Evolutionary conservation across 1,140 invertebrate species (phyloP).

Genomic region (Leptinotarsa texana): DNA sequence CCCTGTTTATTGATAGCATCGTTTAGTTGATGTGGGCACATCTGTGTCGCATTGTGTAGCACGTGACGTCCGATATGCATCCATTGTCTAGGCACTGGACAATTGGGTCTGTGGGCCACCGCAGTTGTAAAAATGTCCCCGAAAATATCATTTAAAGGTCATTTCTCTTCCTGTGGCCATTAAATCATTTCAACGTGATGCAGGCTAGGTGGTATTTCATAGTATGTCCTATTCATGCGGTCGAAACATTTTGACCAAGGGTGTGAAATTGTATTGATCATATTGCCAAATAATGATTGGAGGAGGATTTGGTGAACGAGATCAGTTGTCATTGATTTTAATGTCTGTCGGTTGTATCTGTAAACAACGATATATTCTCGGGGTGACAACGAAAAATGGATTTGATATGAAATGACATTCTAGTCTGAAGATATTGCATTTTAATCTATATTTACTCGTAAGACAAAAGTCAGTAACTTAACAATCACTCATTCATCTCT

Average conservation of each 20-base stretch:
- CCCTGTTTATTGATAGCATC: slow-evolving; percentile 9
- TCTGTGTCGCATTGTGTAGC: slow-evolving; percentile 12
- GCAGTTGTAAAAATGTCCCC: slow-evolving; percentile 35
- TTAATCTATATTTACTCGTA: too few relatives aligned
- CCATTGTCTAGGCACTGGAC: slow-evolving; percentile 18
- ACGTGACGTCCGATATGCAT: slow-evolving; percentile 20
- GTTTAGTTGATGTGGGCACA: slow-evolving; percentile 11
- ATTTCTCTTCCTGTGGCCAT: slow-evolving; percentile 29
- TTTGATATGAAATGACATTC: too few relatives aligned
- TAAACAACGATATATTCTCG: too few relatives aligned
- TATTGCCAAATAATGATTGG: too few relatives aligned
- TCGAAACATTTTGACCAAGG: not conserved
- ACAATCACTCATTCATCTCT: too few relatives aligned
- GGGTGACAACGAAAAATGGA: too few relatives aligned
- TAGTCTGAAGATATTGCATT: too few relatives aligned
- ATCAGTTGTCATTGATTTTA: too few relatives aligned
- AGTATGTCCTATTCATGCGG: not conserved
- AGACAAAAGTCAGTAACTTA: too few relatives aligned
- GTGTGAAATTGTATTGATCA: not conserved
- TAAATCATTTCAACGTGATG: slow-evolving; percentile 13
- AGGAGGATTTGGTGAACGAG: too few relatives aligned
- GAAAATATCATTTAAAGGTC: slow-evolving; percentile 35
- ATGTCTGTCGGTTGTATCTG: too few relatives aligned
- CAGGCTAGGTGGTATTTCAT: slow-evolving; percentile 17
- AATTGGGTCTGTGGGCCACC: slow-evolving; percentile 39